Base-by-base conservation (phyloP, 2,797 vertebrate genomes). In the Hemitrygon akajei region DNA sequence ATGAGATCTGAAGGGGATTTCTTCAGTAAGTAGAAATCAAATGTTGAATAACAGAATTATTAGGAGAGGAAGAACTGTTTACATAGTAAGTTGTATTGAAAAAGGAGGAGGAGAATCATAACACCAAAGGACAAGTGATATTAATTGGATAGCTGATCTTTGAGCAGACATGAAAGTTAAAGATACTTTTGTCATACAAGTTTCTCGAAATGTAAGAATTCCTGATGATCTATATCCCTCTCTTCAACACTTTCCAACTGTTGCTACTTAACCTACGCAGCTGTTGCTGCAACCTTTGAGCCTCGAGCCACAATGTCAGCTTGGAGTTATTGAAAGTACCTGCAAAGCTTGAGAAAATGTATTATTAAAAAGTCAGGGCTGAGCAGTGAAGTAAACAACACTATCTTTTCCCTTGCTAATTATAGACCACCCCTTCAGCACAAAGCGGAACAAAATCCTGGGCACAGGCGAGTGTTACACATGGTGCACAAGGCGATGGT, bases 401-500 rank as follows among this genome's bases (percentile, higher is more conserved):
- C 71, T 37, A 89, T 34, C 30, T 4, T 22, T 84, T 87, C 58
- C 34, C 12, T 75, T 93, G 58, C 94, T 80, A 81, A 58, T 94
- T 95, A 94, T 95, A 99, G 99, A 98, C 96, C 97, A 98, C 98
- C 98, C 98, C 96, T 98, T 98, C 96, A 96, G 97, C 97, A 97
- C 97, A 97, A 98, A 98, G 98, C 98, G 99, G 98, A 98, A 98
- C 98, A 99, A 99, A 99, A 97, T 99, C 99, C 99, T 99, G 99
- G 99, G 98, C 98, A 97, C 98, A 98, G 97, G 98, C 99, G 98
- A 99, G 99, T 97, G 98, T 98, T 99, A 99, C 98, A 98, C 98
- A 97, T 98, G 97, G 96, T 97, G 98, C 98, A 98, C 97, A 96
- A 97, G 98, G 98, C 98, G 98, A 98, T 99, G 97, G 98, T 97